Percentiles rank a stretch among this genome's conserved stretches.
Evolutionary conservation across 1,140 invertebrate species (phyloP).

Genomic region (Glossosoma conforme): DNA sequence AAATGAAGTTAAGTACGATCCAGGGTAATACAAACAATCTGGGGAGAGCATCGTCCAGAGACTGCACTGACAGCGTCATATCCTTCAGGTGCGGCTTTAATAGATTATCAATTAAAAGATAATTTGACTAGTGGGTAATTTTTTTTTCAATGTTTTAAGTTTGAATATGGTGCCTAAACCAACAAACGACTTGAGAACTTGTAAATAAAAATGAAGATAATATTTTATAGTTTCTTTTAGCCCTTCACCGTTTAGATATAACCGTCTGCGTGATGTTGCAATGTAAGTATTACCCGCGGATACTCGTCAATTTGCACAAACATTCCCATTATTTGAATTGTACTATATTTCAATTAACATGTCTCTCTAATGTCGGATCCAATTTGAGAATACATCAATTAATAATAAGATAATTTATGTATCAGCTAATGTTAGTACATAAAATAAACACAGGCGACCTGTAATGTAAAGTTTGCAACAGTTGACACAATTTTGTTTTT

Average conservation of each 20-base stretch:
- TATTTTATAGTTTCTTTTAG: too few relatives aligned
- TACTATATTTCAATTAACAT: constrained; percentile 31
- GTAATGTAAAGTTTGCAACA: constrained; percentile 13
- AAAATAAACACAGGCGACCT: constrained; percentile 28
- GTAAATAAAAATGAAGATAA: too few relatives aligned
- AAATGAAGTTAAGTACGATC: constrained; percentile 32
- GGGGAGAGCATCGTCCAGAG: constrained; percentile 16
- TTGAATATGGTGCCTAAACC: too few relatives aligned
- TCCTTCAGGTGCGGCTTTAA: constrained; percentile 4
- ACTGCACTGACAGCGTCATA: background rate
- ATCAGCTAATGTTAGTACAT: constrained; percentile 30
- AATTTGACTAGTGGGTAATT: too few relatives aligned
- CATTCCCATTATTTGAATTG: constrained; percentile 26
- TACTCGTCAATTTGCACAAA: constrained; percentile 21
- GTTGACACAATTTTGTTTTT: too few relatives aligned
- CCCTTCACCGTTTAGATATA: background rate
- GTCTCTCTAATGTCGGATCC: constrained; percentile 31
- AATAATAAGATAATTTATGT: constrained; percentile 29
- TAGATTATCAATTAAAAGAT: too few relatives aligned
- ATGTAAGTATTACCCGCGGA: constrained; percentile 28
- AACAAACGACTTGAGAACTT: too few relatives aligned
- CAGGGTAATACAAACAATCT: constrained; percentile 30
- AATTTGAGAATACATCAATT: constrained; percentile 33
- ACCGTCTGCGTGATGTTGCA: too few relatives aligned
- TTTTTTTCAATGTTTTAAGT: too few relatives aligned